A percentile compares a stretch with the other conserved stretches of the same genome.
Evolutionary conservation across 2,113 vertebrate genomes (phyloP).

Genomic region (Proterorhinus semilunaris): DNA sequence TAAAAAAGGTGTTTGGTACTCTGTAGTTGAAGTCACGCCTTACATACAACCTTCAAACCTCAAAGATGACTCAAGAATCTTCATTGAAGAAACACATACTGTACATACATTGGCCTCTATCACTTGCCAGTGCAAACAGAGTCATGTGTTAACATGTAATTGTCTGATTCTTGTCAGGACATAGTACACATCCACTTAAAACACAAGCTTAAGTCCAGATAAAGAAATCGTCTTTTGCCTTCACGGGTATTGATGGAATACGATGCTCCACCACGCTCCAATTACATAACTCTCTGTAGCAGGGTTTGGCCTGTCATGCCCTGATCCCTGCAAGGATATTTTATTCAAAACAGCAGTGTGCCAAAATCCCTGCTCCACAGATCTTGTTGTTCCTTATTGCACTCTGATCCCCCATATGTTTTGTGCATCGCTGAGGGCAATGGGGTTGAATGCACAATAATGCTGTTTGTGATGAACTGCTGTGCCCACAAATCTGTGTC

Average conservation of each 20-base stretch:
- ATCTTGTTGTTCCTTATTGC: constrained; percentile 32
- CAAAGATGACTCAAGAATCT: no score
- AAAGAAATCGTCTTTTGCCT: constrained; percentile 36
- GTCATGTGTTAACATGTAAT: constrained; percentile 23
- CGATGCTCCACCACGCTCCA: constrained; percentile 15
- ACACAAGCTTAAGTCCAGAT: constrained; percentile 30
- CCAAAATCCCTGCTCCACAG: constrained; percentile 24
- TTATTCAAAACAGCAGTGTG: constrained; percentile 50
- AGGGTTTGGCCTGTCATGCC: constrained; percentile 30
- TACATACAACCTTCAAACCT: no score
- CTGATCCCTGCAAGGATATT: constrained; percentile 44
- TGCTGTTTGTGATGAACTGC: neutral
- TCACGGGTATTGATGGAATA: constrained; percentile 22
- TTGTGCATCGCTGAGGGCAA: constrained; percentile 5
- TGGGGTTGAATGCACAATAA: constrained; percentile 36
- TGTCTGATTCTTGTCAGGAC: constrained; percentile 36
- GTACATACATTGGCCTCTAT: neutral
- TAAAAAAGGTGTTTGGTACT: no score
- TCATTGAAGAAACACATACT: no score
- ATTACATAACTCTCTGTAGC: constrained; percentile 60
- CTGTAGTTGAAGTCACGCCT: no score
- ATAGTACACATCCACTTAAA: constrained; percentile 19
- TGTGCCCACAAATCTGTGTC: neutral
- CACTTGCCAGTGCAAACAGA: neutral
- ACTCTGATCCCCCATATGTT: constrained; percentile 38